phyloP scores from a whole-genome alignment of 37 sponge, comb jelly and placozoan genomes.

The Agelas oroides region DNA sequence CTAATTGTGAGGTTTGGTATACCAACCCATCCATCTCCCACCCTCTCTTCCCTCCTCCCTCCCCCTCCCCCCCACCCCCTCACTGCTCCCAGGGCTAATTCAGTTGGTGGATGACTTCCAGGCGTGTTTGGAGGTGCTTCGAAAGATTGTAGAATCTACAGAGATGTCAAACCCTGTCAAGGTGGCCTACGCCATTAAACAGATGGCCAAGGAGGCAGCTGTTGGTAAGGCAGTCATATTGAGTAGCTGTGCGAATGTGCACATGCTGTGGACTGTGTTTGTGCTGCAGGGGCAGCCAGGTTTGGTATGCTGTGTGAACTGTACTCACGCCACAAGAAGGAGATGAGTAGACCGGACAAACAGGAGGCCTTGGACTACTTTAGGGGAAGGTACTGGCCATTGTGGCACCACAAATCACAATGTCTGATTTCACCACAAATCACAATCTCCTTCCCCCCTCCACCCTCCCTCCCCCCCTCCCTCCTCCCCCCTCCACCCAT shows the following conservation, averaged over 20 bases:
- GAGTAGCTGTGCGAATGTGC: no score
- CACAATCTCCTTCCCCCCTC: not conserved
- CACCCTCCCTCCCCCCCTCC: no score
- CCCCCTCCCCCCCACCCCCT: no score
- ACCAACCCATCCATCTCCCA: not conserved
- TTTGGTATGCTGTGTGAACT: slow-evolving; percentile 69
- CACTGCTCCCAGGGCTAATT: slow-evolving; percentile 28
- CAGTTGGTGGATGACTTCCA: slow-evolving; percentile 54
- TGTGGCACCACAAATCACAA: no score
- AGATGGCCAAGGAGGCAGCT: slow-evolving; percentile 61
- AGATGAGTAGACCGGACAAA: slow-evolving; percentile 60
- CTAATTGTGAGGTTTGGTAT: no score
- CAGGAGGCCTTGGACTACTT: slow-evolving; percentile 64
- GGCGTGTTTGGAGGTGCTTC: slow-evolving; percentile 32
- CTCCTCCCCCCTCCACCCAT: no score
- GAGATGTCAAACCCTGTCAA: slow-evolving; percentile 62
- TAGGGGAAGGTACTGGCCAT: slow-evolving; percentile 55
- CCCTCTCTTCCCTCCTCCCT: not conserved
- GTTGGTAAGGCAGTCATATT: slow-evolving; percentile 33
- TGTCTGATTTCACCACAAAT: not conserved
- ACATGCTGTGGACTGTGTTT: not conserved
- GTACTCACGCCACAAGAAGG: slow-evolving; percentile 61
- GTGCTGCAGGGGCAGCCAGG: slow-evolving; percentile 47
- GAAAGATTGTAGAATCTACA: slow-evolving; percentile 26
- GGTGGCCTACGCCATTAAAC: slow-evolving; percentile 63